These are phyloP conservation scores for Hedya salicella DNA, from an alignment of 2,888 invertebrate genomes.

Conservation along the genomic window DNA sequence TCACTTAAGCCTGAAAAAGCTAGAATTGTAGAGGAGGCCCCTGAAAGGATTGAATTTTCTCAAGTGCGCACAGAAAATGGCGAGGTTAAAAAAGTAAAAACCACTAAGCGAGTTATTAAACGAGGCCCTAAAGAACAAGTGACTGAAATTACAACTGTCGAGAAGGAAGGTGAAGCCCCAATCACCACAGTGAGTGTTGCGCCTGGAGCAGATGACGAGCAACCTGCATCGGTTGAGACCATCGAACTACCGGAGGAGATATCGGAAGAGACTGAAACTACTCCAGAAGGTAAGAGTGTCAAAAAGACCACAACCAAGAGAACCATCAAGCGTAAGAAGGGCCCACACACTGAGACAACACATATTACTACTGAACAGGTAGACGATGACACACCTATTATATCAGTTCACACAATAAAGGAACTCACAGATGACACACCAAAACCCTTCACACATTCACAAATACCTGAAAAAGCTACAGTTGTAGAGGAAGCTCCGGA, in stretches of 20 bases:
- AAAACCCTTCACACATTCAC: conserved; percentile 45
- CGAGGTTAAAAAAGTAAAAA: conserved; percentile 19
- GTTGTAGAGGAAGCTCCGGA: conserved; percentile 61
- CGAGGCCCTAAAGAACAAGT: conserved; percentile 49
- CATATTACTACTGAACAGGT: conserved; percentile 68
- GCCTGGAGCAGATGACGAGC: no score
- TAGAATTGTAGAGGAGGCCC: background rate
- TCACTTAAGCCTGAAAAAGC: background rate
- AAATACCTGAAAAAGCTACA: conserved; percentile 49
- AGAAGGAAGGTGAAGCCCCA: conserved; percentile 49
- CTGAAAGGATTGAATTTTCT: no score
- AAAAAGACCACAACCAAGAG: conserved; percentile 48
- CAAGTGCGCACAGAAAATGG: no score
- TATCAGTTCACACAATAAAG: conserved; percentile 65
- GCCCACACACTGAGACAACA: conserved; percentile 58
- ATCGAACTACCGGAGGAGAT: conserved; percentile 51
- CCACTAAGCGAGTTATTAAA: conserved; percentile 36
- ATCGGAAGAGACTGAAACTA: conserved; percentile 44
- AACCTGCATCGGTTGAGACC: background rate
- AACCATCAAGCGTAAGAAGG: conserved; percentile 67
- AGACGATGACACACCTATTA: conserved; percentile 71
- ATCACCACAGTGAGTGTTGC: conserved; percentile 35
- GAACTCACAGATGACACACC: conserved; percentile 56
- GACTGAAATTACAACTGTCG: conserved; percentile 52
- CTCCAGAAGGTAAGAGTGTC: conserved; percentile 41